Conservation (phyloP, 1,140 invertebrate species). For the Drosophila saltans region DNA sequence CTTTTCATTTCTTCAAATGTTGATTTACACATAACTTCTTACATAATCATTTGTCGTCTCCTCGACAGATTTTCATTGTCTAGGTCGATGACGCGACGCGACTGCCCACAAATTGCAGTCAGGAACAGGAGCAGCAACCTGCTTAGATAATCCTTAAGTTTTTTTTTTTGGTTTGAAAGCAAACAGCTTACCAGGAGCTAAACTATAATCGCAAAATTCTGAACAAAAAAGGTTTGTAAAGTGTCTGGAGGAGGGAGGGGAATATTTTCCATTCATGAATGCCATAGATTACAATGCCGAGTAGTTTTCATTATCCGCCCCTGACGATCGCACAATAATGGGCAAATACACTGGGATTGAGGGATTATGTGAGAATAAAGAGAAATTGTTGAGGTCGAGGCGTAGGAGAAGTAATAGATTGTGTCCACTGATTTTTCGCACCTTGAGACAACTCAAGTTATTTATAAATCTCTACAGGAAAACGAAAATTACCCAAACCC, state of each 20-base stretch:
- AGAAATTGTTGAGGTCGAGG: background rate
- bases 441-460: constrained; percentile 47
- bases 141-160: constrained; percentile 51
- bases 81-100: background rate
- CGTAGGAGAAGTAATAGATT: constrained; percentile 13
- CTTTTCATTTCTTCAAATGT: constrained; percentile 25
- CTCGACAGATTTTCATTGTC: constrained; percentile 49
- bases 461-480: constrained; percentile 40
- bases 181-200: constrained; percentile 66
- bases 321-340: constrained; percentile 78
- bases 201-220: constrained; percentile 68
- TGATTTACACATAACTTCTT: constrained; percentile 68
- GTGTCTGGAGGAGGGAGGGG: constrained; percentile 31
- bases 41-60: constrained; percentile 61
- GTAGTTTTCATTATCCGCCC: constrained; percentile 62
- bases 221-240: constrained; percentile 64
- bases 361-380: constrained; percentile 34
- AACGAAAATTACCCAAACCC: background rate
- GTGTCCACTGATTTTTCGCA: constrained; percentile 64
- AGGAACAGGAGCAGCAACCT: constrained; percentile 43
- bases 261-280: constrained; percentile 53
- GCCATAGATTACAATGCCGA: constrained; percentile 21
- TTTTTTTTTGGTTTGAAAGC: constrained; percentile 30
- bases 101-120: constrained; percentile 59
- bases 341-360: constrained; percentile 43